phyloP scores from a whole-genome alignment of 2,797 vertebrate genomes.

The Crocodylus rhombifer region DNA sequence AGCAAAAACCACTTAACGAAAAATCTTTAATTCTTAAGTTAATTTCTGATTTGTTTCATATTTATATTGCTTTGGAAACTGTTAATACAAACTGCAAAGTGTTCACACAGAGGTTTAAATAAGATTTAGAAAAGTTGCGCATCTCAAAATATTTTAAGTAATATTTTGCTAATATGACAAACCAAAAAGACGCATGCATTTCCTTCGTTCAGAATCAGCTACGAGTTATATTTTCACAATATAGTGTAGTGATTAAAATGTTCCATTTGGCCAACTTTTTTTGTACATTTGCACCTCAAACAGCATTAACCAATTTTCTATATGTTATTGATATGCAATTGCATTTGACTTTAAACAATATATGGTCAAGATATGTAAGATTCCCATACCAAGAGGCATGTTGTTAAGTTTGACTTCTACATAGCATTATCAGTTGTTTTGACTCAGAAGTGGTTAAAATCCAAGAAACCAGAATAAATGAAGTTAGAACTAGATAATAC shows the following conservation, averaged over 20 bases:
- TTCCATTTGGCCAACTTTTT: not conserved
- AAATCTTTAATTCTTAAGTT: constrained; percentile 69
- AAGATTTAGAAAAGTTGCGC: constrained; percentile 60
- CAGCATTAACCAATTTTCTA: not conserved
- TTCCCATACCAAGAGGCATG: constrained; percentile 47
- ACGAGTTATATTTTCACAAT: constrained; percentile 7
- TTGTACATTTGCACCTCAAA: constrained; percentile 55
- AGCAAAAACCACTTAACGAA: constrained; percentile 48
- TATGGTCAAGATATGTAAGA: constrained; percentile 40
- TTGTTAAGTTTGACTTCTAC: constrained; percentile 45
- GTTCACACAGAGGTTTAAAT: constrained; percentile 67
- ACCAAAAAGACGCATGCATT: constrained; percentile 22
- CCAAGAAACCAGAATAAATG: constrained; percentile 54
- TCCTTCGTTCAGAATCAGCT: constrained; percentile 34
- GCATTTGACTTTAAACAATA: constrained; percentile 58
- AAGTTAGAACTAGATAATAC: constrained; percentile 59
- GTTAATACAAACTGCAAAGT: constrained; percentile 75
- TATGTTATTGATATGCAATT: constrained; percentile 35
- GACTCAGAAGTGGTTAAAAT: constrained; percentile 54
- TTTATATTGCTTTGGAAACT: constrained; percentile 56
- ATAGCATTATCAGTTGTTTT: constrained; percentile 14
- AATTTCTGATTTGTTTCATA: constrained; percentile 71
- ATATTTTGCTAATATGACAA: constrained; percentile 62
- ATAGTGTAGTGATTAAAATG: not conserved
- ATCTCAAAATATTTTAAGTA: constrained; percentile 45